Percentiles rank a stretch among this genome's conserved stretches.
These are phyloP conservation scores for Sisor rabdophorus DNA, from an alignment of 2,113 vertebrate species.

Conservation along the genomic window DNA sequence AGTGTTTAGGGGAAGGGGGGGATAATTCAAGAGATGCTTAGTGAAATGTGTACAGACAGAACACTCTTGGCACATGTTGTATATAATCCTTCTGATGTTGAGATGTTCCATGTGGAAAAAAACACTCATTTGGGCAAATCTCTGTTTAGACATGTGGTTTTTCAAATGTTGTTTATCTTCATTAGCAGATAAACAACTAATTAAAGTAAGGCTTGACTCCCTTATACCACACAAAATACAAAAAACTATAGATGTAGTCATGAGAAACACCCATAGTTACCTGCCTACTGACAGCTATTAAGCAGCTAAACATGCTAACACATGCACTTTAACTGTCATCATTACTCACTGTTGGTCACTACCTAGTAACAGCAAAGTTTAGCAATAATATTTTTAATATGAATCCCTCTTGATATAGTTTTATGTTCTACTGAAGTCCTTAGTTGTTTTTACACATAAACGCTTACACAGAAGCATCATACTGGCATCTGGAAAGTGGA, in stretches of 20 bases:
- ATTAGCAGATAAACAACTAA: neutral
- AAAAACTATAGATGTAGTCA: neutral
- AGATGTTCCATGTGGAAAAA: neutral
- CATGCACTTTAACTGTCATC: neutral
- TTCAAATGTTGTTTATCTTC: slow-evolving; percentile 5
- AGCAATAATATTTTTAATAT: neutral
- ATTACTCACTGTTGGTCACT: neutral
- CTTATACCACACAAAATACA: neutral
- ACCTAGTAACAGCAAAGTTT: neutral
- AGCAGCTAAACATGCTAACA: neutral
- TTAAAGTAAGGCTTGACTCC: neutral
- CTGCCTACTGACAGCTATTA: neutral
- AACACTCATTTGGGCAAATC: neutral
- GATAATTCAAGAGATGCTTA: neutral
- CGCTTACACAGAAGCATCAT: neutral
- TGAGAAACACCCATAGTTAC: neutral
- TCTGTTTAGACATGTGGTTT: neutral
- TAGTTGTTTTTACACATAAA: neutral
- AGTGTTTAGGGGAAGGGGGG: neutral
- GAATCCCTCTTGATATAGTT: neutral
- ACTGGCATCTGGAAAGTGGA: neutral
- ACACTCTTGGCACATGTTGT: neutral
- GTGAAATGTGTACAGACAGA: neutral
- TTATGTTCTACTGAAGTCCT: neutral
- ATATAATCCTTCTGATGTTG: neutral